Base-by-base conservation (phyloP, 1,140 invertebrate genomes). In the Drosophila grimshawi region DNA sequence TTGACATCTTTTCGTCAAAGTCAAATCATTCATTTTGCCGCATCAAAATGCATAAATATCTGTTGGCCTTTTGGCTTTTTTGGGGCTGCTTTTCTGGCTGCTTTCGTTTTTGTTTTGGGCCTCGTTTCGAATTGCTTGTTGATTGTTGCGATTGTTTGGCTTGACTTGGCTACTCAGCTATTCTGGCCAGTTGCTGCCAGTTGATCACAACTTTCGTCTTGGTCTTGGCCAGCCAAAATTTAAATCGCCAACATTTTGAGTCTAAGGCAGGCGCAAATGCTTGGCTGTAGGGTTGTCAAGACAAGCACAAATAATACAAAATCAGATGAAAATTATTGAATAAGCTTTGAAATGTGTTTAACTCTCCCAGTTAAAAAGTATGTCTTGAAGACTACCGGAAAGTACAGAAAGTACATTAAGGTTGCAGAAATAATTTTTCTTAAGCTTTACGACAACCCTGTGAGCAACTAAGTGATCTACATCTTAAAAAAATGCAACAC, bases 21-120 rank as follows among this genome's bases (percentile, higher is more conserved):
- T 91, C 90, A 91, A 91, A 91, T 91, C 90, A 92, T 92, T 92
- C 90, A 92, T 91, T 90, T 89, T 92, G 86, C 90, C 90, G 86
- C 90, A 90, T 90, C 80, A 89, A 90, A 89, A 89, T 89, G 85
- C 85, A 90, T 90, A 90, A 90, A 90, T 86, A 90, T 85, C 81
- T 86, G 67, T 55, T 11, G 11, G 63, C 45, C 56, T 80, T 65
- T 81, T 51, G 45, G 53, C 49, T 76, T 64, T 53, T n/a, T 30
- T 27, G 46, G 1, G 2, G 11, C 19, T 19, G 19, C 46, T 64
- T 41, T 3, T 56, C 48, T 19, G 41, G 43, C 35, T 52, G 45
- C 33, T 49, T 11, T 29, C 35, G 30, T 27, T 60, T 51, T 52
- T 60, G 39, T 69, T 81, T 69, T 46, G 67, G 55, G 4, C 66